Base-by-base conservation (phyloP, 2,113 vertebrate species). In the Heterotis niloticus region DNA sequence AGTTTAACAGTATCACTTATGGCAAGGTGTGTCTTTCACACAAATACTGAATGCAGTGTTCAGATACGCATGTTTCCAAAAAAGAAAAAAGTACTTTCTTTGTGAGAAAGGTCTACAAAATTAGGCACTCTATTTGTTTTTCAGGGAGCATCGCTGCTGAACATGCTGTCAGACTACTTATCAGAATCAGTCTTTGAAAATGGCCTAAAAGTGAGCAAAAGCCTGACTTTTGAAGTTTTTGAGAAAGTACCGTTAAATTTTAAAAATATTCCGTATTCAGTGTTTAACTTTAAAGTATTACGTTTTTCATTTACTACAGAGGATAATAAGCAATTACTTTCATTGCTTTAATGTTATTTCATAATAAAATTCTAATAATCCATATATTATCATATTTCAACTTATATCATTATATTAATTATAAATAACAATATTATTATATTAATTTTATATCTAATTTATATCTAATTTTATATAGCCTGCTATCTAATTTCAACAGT, bases 381-480 rank as follows among this genome's bases (percentile, higher is more conserved):
- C n/a, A n/a, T n/a, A n/a, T n/a, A n/a, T n/a, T n/a, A n/a, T n/a
- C n/a, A n/a, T n/a, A n/a, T n/a, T n/a, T n/a, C n/a, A n/a, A n/a
- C n/a, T n/a, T n/a, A n/a, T n/a, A n/a, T n/a, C n/a, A n/a, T n/a
- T n/a, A n/a, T n/a, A n/a, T n/a, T n/a, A n/a, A n/a, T n/a, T n/a
- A n/a, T n/a, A n/a, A n/a, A n/a, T n/a, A n/a, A n/a, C n/a, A n/a
- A n/a, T n/a, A n/a, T n/a, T n/a, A n/a, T n/a, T n/a, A n/a, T n/a
- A n/a, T n/a, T n/a, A n/a, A n/a, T n/a, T n/a, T n/a, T n/a, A n/a
- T n/a, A n/a, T n/a, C n/a, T n/a, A n/a, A n/a, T n/a, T n/a, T n/a
- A n/a, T n/a, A n/a, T n/a, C n/a, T 93, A 0, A 98, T 96, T 87
- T 98, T 96, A 16, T 94, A 98, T 96, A 98, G 98, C 85, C 96